A percentile compares a stretch with the other conserved stretches of the same genome.
These are phyloP conservation scores for Danio choprae DNA, from an alignment of 2,797 vertebrate species.

Conservation along the genomic window DNA sequence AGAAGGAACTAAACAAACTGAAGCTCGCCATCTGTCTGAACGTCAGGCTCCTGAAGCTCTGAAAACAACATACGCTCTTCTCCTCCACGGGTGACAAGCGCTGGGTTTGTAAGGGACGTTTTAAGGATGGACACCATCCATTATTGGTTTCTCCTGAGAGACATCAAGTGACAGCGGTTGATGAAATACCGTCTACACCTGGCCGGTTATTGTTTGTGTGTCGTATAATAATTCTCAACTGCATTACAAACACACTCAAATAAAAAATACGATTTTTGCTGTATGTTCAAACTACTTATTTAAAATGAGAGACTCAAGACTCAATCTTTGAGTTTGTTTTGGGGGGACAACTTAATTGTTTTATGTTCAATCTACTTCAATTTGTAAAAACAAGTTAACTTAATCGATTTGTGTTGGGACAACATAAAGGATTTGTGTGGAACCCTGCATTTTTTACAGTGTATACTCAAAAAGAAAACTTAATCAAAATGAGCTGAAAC, in stretches of 20 bases:
- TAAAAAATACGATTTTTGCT: too few species aligned
- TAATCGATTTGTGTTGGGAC: too few species aligned
- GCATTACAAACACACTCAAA: not conserved
- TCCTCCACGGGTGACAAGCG: conserved; percentile 48
- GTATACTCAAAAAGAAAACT: too few species aligned
- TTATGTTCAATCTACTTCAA: too few species aligned
- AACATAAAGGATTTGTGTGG: too few species aligned
- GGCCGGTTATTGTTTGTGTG: conserved; percentile 41
- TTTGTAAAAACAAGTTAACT: too few species aligned
- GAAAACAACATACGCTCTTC: conserved; percentile 46
- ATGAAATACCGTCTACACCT: conserved; percentile 41
- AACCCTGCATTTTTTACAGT: too few species aligned
- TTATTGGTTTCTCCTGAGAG: conserved; percentile 51
- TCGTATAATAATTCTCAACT: conserved; percentile 42
- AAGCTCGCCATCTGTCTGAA: conserved; percentile 60
- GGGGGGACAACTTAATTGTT: too few species aligned
- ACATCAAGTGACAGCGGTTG: conserved; percentile 32
- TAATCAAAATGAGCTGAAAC: too few species aligned
- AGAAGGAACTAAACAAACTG: conserved; percentile 53
- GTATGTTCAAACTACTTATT: too few species aligned
- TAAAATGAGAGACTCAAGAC: too few species aligned
- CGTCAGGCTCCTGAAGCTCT: conserved; percentile 41
- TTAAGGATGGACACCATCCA: conserved; percentile 50
- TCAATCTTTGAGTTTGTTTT: too few species aligned
- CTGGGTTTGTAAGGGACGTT: conserved; percentile 44